A percentile compares a stretch with the other conserved stretches of the same genome.
Evolutionary conservation across 2,113 vertebrate species (phyloP).

Genomic region (Menura novaehollandiae): DNA sequence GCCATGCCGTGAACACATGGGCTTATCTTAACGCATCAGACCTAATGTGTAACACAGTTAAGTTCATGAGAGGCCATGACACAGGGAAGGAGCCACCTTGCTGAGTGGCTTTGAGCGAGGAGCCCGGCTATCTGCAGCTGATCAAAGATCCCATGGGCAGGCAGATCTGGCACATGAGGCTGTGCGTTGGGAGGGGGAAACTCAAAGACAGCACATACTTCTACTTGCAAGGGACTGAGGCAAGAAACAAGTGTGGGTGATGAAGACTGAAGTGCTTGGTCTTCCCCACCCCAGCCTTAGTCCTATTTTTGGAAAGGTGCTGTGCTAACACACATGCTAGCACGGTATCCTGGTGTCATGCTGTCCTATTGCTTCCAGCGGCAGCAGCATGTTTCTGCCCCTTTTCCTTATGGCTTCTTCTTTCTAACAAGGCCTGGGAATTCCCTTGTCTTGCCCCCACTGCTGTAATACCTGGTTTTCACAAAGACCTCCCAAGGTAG

Average conservation of each 20-base stretch:
- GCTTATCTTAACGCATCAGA: not conserved
- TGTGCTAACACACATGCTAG: not conserved
- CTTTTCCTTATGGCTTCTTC: not conserved
- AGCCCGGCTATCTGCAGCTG: not conserved
- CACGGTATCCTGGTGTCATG: not conserved
- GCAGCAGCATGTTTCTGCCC: not conserved
- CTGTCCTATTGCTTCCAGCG: not conserved
- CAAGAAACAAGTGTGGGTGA: not conserved
- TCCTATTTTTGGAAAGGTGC: not conserved
- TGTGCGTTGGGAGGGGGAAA: not conserved
- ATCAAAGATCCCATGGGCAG: not conserved
- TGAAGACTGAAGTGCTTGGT: not conserved
- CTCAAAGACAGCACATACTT: not conserved
- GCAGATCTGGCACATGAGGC: not conserved
- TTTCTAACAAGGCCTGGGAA: not conserved
- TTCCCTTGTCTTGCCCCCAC: not conserved
- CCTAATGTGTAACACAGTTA: rapidly evolving
- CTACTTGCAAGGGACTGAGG: not conserved
- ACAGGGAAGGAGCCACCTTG: not conserved
- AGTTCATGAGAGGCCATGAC: not conserved
- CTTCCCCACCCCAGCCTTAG: not conserved
- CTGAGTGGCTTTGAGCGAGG: rapidly evolving
- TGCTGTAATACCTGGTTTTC: not conserved
- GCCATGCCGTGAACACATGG: not conserved
- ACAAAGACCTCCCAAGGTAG: not conserved